Conservation (phyloP, 2,113 vertebrate genomes). For the Eretmochelys imbricata region DNA sequence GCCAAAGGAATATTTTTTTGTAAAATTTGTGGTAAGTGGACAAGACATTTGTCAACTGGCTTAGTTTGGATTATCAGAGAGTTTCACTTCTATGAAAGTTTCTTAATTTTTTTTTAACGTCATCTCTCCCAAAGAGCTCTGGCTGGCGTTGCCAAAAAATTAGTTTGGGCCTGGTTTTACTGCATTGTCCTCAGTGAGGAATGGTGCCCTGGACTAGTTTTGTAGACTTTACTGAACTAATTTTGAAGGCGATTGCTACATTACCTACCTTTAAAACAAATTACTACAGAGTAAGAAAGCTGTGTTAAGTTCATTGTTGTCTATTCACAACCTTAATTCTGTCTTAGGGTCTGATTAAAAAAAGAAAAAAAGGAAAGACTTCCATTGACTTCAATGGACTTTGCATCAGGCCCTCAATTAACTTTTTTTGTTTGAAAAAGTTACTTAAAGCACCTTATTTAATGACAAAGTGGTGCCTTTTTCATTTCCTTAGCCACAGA, state of each 20-base stretch:
- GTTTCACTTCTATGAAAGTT: neutral
- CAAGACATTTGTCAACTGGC: neutral
- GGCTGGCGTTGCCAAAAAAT: neutral
- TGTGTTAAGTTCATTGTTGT: neutral
- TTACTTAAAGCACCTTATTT: neutral
- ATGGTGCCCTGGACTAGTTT: neutral
- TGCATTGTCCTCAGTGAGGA: neutral
- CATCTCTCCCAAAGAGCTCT: neutral
- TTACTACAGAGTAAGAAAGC: neutral
- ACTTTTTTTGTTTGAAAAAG: neutral
- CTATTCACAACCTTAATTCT: neutral
- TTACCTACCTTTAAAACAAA: rapidly evolving
- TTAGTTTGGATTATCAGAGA: neutral
- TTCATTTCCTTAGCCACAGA: constrained; percentile 1
- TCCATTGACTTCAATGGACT: constrained; percentile 33
- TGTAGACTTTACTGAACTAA: neutral
- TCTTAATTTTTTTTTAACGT: neutral
- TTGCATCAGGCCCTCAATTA: neutral
- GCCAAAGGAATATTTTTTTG: neutral
- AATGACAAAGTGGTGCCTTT: neutral
- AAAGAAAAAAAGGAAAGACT: neutral
- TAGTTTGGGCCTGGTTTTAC: neutral
- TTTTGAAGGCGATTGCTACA: neutral
- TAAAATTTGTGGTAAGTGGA: neutral
- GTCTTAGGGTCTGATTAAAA: neutral